Evolutionary conservation across 2,888 invertebrate species (phyloP), one percentile per base, ranked within the genome.

Genomic region (Athetis lepigone): DNA sequence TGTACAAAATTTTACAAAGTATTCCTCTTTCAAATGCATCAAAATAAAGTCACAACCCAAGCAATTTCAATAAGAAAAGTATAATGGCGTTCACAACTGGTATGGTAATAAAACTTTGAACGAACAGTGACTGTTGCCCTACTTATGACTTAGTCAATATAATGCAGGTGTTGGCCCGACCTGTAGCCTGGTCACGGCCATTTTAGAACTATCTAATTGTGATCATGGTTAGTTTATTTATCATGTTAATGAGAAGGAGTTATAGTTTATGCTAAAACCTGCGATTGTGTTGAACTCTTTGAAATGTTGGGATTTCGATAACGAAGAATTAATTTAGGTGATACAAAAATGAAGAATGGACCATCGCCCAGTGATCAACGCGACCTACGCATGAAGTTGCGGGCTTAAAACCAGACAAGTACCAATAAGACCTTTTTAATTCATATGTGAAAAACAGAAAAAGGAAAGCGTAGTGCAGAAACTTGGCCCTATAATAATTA

Each of bases 151-250:
- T 51, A 56, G 58, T 63, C 60, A 47, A 65, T 73, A 59, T 39
- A 46, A 75, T 74, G 67, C 76, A 77, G 61, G 67, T 76, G 78
- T 57, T 46, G 25, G 45, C 39, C 42, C 57, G 59, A 49, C 63
- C 56, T 52, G 40, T 45, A 36, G 8, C 11, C 37, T 42, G 27
- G 43, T 56, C 70, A 65, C 19, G 54, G 46, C 18, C 42, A 25
- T 67, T 52, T 27, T 18, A 18, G 46, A 36, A 40, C n/a, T 46
- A 21, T 9, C 18, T 45, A 16, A 4, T 37, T 16, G 37, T 37
- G n/a, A 33, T 58, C 33, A 13, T 33, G 33, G 33, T 33, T 13
- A 33, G 4, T 13, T 1, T 33, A 11, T 11, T 1, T 29, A 29
- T 29, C 33, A 13, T 33, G 33, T 33, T 13, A 33, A 13, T 4